phyloP scores from a whole-genome alignment of 2,888 invertebrate genomes.

The Diogma glabrata region DNA sequence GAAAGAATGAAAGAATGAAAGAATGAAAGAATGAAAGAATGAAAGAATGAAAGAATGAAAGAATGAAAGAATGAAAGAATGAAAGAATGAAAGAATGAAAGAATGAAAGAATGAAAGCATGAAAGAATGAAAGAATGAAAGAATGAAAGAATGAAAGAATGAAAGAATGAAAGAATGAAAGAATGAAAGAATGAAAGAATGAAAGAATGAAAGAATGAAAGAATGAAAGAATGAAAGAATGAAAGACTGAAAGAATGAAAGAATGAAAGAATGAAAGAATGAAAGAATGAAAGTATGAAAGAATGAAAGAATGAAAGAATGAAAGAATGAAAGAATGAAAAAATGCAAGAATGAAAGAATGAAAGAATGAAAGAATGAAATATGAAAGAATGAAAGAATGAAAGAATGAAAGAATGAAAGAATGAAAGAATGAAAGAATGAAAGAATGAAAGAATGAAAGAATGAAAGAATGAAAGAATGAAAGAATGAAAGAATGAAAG shows the following conservation, averaged over 20 bases:
- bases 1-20: not conserved
- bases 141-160: not conserved
- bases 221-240: not conserved
- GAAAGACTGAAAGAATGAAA: not conserved
- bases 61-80: not conserved
- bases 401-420: not conserved
- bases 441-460: not conserved
- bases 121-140: not conserved
- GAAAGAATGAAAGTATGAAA: not conserved
- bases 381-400: not conserved
- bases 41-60: not conserved
- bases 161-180: not conserved
- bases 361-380: not conserved
- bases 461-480: not conserved
- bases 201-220: not conserved
- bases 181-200: not conserved
- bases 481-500: not conserved
- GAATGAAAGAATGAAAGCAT: not conserved
- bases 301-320: not conserved
- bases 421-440: not conserved
- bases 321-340: not conserved
- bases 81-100: not conserved
- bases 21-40: not conserved
- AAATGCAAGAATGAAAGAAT: not conserved
- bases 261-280: not conserved